These are phyloP conservation scores for Hypomesus transpacificus DNA, from an alignment of 2,113 vertebrate species.

Conservation along the genomic window DNA sequence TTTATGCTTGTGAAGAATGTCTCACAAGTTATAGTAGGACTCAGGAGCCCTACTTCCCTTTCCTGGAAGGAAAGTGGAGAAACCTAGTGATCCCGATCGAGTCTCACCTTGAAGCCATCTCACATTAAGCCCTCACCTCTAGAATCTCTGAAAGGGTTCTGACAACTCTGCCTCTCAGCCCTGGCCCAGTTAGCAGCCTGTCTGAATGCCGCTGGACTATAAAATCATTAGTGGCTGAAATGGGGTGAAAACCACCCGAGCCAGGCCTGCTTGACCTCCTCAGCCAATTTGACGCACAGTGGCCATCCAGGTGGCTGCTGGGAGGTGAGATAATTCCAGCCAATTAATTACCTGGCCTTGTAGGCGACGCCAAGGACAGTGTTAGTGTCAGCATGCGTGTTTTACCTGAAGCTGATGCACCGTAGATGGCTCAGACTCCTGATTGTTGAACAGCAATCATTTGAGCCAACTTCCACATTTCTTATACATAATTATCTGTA, in stretches of 20 bases:
- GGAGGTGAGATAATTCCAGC: slow-evolving; percentile 30
- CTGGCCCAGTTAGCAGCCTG: not conserved
- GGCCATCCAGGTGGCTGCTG: slow-evolving; percentile 28
- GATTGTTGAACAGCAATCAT: too few species aligned
- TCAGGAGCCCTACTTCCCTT: too few species aligned
- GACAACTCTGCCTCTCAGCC: not conserved
- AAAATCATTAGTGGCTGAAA: slow-evolving; percentile 12
- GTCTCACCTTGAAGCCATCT: slow-evolving; percentile 5
- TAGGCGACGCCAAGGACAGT: slow-evolving; percentile 10
- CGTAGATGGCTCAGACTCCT: too few species aligned
- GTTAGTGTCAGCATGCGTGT: not conserved
- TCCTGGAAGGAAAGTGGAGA: too few species aligned
- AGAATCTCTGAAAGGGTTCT: slow-evolving; percentile 7
- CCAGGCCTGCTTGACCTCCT: not conserved
- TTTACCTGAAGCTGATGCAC: not conserved
- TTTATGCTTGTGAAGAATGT: slow-evolving; percentile 3
- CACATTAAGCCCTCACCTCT: slow-evolving; percentile 9
- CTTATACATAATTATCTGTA: too few species aligned
- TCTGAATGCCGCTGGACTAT: not conserved
- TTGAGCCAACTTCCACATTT: too few species aligned
- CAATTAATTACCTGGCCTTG: slow-evolving; percentile 32
- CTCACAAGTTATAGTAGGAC: not conserved
- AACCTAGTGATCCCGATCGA: slow-evolving; percentile 7
- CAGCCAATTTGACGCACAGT: slow-evolving; percentile 42
- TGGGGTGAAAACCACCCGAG: not conserved